Evolutionary conservation across 1,140 invertebrate genomes (phyloP).

Genomic region (Frieseomelitta varia): DNA sequence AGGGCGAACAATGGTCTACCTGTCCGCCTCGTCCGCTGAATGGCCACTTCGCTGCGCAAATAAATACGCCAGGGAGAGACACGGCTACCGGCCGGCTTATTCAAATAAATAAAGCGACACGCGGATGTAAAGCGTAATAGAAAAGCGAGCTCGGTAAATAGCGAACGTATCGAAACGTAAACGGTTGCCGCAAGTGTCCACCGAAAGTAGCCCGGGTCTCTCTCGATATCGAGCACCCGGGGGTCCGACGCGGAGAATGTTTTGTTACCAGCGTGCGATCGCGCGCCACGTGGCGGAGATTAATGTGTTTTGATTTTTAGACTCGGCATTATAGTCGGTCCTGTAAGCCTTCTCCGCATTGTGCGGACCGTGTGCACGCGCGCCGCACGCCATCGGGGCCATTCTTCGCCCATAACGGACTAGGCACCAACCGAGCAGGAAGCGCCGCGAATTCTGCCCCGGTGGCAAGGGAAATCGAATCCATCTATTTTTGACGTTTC

Average conservation of each 20-base stretch:
- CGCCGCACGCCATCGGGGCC: slow-evolving; percentile 60
- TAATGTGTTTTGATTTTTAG: slow-evolving; percentile 83
- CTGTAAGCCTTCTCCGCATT: slow-evolving; percentile 72
- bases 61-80: slow-evolving; percentile 12
- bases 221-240: slow-evolving; percentile 46
- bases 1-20: slow-evolving; percentile 13
- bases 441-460: slow-evolving; percentile 43
- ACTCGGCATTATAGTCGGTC: slow-evolving; percentile 76
- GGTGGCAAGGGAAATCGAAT: slow-evolving; percentile 42
- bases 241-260: slow-evolving; percentile 49
- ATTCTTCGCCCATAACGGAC: slow-evolving; percentile 36
- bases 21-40: neutral
- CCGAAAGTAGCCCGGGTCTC: slow-evolving; percentile 14
- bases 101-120: slow-evolving; percentile 28
- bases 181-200: slow-evolving; percentile 55
- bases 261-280: slow-evolving; percentile 75
- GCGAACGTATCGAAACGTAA: slow-evolving; percentile 52
- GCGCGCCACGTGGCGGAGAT: slow-evolving; percentile 80
- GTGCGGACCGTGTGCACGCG: slow-evolving; percentile 63
- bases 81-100: neutral
- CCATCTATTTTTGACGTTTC: slow-evolving; percentile 47
- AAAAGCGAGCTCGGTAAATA: slow-evolving; percentile 29
- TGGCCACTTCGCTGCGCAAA: slow-evolving; percentile 20
- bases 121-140: neutral
- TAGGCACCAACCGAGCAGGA: slow-evolving; percentile 24